phyloP scores from a whole-genome alignment of 2,888 invertebrate genomes.

The Callosobruchus maculatus region DNA sequence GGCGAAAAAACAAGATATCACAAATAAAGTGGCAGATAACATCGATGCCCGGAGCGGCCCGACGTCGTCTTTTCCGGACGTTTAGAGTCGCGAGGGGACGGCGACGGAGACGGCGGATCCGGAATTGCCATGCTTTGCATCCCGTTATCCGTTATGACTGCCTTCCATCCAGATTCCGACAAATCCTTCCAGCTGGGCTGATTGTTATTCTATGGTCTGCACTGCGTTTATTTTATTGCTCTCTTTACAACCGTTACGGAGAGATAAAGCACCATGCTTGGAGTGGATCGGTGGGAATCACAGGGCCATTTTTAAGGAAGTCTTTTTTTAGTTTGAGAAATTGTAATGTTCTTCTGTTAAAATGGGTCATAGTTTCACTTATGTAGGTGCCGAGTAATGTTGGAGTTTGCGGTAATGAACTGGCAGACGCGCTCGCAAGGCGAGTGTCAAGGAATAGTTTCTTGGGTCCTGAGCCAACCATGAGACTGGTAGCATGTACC shows the following conservation, averaged over 20 bases:
- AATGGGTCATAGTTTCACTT: no score
- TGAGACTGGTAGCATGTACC: no score
- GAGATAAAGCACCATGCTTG: slow-evolving; percentile 23
- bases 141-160: slow-evolving; percentile 2
- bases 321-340: not conserved
- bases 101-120: not conserved
- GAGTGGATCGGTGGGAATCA: not conserved
- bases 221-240: slow-evolving; percentile 38
- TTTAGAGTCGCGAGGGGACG: not conserved
- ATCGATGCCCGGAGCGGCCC: not conserved
- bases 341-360: no score
- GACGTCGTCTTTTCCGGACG: not conserved
- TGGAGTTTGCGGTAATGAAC: no score
- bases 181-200: slow-evolving; percentile 21
- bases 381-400: no score
- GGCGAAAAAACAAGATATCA: not conserved
- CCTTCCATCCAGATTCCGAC: slow-evolving; percentile 7
- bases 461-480: no score
- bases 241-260: slow-evolving; percentile 35
- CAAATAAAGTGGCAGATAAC: not conserved
- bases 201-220: slow-evolving; percentile 38
- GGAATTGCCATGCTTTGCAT: not conserved
- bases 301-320: not conserved
- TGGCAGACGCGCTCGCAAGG: no score
- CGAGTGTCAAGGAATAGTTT: no score